Evolutionary conservation across 2,888 invertebrate genomes (phyloP).

Genomic region (Amphipyra berbera): DNA sequence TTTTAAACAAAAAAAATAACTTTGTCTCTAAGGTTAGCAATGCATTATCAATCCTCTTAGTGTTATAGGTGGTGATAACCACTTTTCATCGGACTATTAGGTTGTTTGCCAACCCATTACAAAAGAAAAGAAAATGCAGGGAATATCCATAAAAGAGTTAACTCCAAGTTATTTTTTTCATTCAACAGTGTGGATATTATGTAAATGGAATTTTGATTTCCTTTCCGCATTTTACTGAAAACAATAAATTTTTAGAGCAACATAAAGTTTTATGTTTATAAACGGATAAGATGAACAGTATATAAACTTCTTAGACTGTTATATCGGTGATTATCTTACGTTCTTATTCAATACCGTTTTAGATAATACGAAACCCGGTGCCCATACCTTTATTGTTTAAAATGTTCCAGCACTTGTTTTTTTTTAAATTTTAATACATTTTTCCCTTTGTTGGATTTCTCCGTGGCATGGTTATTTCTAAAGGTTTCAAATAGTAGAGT

Average conservation of each 20-base stretch:
- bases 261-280: conserved; percentile 31
- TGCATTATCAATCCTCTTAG: no score
- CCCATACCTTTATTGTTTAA: not conserved
- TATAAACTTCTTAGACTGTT: conserved; percentile 12
- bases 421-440: no score
- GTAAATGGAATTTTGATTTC: conserved; percentile 33
- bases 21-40: no score
- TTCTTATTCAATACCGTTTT: not conserved
- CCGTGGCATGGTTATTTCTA: no score
- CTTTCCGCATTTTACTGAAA: conserved; percentile 23
- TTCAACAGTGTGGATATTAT: conserved; percentile 18
- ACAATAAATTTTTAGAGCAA: conserved; percentile 31
- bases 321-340: conserved; percentile 1
- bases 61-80: no score
- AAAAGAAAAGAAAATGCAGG: not conserved
- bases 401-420: not conserved
- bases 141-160: no score
- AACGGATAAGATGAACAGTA: conserved; percentile 7
- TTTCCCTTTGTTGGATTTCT: no score
- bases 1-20: no score
- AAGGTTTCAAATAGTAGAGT: no score
- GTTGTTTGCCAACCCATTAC: no score
- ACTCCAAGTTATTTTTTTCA: not conserved
- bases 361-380: not conserved
- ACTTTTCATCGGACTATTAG: no score